A percentile compares a stretch with the other conserved stretches of the same genome.
Conservation (phyloP, 2,113 vertebrate species). For the Oryzias melastigma region DNA sequence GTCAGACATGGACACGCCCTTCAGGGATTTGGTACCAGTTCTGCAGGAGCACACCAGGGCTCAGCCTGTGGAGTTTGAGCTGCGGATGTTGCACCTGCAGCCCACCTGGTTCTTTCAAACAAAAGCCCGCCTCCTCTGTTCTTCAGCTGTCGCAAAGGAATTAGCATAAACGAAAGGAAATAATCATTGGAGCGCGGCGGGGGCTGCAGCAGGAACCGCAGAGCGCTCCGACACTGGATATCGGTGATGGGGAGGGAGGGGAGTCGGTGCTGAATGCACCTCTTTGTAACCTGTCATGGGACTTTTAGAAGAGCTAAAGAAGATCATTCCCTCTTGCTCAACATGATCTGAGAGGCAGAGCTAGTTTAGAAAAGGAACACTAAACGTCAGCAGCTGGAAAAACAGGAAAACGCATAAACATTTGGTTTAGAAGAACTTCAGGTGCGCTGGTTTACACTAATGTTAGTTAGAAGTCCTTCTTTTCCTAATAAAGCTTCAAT, state of each 20-base stretch:
- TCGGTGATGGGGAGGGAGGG: slow-evolving; percentile 4
- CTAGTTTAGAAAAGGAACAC: slow-evolving; percentile 10
- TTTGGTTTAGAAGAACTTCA: too few relatives aligned
- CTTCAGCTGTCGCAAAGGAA: slow-evolving; percentile 15
- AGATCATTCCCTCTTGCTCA: slow-evolving; percentile 58
- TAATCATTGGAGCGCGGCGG: slow-evolving; percentile 7
- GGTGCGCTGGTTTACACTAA: too few relatives aligned
- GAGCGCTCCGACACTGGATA: slow-evolving; percentile 62
- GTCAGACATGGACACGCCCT: slow-evolving; percentile 50
- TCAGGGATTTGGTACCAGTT: slow-evolving; percentile 30
- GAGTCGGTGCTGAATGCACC: slow-evolving; percentile 59
- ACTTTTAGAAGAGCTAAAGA: slow-evolving; percentile 61
- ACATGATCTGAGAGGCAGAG: slow-evolving; percentile 43
- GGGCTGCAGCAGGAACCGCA: slow-evolving; percentile 32
- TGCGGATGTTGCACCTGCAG: slow-evolving; percentile 19
- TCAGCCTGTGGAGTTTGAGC: background rate
- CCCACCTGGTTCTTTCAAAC: background rate
- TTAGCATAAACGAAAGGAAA: slow-evolving; percentile 3
- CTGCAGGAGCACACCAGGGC: slow-evolving; percentile 29
- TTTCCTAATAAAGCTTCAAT: too few relatives aligned
- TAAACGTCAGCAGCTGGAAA: background rate
- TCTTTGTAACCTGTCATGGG: slow-evolving; percentile 73
- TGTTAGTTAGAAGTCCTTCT: too few relatives aligned
- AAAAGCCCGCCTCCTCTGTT: background rate
- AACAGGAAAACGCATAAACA: too few relatives aligned